A percentile compares a stretch with the other conserved stretches of the same genome.
Evolutionary conservation across 2,888 invertebrate species (phyloP).

Genomic region (Drepana falcataria): DNA sequence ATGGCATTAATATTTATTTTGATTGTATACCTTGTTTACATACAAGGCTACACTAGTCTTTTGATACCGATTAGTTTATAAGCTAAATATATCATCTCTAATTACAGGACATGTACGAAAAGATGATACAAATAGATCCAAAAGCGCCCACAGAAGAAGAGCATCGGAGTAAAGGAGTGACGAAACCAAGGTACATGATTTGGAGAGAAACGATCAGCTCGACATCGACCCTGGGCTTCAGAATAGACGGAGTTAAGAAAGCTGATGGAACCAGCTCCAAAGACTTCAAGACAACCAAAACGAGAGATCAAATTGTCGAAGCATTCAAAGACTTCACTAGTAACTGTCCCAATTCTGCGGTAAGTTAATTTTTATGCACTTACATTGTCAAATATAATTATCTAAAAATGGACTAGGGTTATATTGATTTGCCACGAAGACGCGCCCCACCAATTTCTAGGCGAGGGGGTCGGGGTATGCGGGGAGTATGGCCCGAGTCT

Average conservation of each 20-base stretch:
- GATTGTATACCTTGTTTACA: no score
- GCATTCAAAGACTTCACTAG: conserved; percentile 90
- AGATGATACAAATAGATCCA: conserved; percentile 96
- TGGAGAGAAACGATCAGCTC: conserved; percentile 98
- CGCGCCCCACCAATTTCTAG: no score
- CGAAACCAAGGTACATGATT: conserved; percentile 96
- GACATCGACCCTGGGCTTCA: conserved; percentile 96
- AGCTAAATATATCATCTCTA: conserved; percentile 4
- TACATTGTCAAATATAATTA: no score
- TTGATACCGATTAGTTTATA: neutral
- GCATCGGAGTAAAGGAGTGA: conserved; percentile 92
- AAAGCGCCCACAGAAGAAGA: conserved; percentile 94
- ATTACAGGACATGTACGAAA: conserved; percentile 95
- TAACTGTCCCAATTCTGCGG: conserved; percentile 87
- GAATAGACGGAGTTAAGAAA: conserved; percentile 96
- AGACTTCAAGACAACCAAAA: conserved; percentile 96
- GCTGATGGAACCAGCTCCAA: conserved; percentile 94
- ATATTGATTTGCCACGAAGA: no score
- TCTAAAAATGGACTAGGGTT: no score
- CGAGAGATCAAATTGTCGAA: conserved; percentile 87
- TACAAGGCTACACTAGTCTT: no score
- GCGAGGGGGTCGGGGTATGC: no score
- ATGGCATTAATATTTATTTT: no score
- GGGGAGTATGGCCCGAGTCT: no score
- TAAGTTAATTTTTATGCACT: conserved; percentile 61